Evolutionary conservation across 2,888 invertebrate genomes (phyloP), one percentile per base, ranked within the genome.

Genomic region (Nipponacmea schrenckii): DNA sequence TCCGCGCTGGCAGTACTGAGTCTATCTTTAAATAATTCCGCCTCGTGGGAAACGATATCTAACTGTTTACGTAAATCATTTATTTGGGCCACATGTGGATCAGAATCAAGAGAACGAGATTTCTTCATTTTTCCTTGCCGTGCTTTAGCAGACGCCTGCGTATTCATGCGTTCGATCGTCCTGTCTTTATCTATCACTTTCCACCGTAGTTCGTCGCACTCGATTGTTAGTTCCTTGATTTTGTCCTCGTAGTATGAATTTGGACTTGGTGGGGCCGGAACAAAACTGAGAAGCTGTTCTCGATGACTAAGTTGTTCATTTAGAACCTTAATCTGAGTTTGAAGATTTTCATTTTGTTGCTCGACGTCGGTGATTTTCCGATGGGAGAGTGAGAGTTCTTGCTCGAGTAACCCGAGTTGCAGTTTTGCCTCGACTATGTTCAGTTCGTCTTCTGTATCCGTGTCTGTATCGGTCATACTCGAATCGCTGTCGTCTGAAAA

Each of bases 351-450:
- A 84, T 93, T 94, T 84, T 95, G 94, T 77, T 92, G 92, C 90
- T 96, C 95, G 78, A 95, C 90, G 81, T 94, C 94, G 87, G 95
- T 94, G 72, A 95, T 93, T 90, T 96, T 96, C 78, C 94, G 92
- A 62, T 94, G 92, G 76, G 96, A 90, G 73, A 95, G 94, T 27
- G 93, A 92, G 71, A 95, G 93, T 91, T 97, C 96, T 91, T 95
- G 95, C 89, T 96, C 96, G 86, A 94, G 94, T 66, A 96, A 91
- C 89, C 96, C 96, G 68, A 97, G 90, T 79, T 96, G 93, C 62
- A 96, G 91, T 83, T 95, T 93, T 73, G 96, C 89, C 88, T 94
- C 92, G 26, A 90, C 78, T 89, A 95, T 94, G 81, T 75, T 66
- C 72, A 95, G 95, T 63, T 85, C 62, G 63, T 73, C 68, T 66